Percentiles rank a stretch among this genome's conserved stretches.
Conservation (phyloP, 2,797 vertebrate genomes). For the Pelochelys cantorii region DNA sequence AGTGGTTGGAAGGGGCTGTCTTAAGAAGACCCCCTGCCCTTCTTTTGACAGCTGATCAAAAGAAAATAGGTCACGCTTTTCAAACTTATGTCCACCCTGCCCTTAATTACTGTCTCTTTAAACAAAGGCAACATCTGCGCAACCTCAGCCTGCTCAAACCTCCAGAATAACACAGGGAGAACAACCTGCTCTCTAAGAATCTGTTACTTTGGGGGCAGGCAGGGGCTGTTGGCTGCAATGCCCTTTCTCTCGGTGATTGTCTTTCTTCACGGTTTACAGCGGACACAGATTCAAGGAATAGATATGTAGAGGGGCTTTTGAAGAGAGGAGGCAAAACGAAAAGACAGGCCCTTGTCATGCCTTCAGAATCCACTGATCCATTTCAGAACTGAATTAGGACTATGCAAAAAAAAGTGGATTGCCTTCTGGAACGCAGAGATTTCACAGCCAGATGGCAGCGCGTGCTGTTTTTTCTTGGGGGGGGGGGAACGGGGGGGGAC, state of each 20-base stretch:
- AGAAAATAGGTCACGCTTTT: conserved; percentile 93
- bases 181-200: conserved; percentile 77
- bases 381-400: background rate
- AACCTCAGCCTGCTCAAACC: conserved; percentile 80
- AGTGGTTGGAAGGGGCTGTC: conserved; percentile 76
- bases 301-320: background rate
- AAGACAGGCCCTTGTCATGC: background rate
- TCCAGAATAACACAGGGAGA: conserved; percentile 57
- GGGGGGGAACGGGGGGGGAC: no score
- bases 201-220: conserved; percentile 67
- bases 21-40: conserved; percentile 83
- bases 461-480: no score
- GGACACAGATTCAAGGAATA: background rate
- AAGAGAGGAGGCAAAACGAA: no score
- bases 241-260: background rate
- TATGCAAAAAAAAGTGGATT: background rate
- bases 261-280: background rate
- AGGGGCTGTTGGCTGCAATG: background rate
- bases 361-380: background rate
- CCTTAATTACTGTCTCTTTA: conserved; percentile 93
- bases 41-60: conserved; percentile 92
- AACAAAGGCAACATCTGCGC: conserved; percentile 96
- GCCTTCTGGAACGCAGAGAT: background rate
- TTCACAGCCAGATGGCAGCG: background rate
- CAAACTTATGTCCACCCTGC: conserved; percentile 86